Conservation (phyloP, 2,888 invertebrate genomes). For the Tineola bisselliella region DNA sequence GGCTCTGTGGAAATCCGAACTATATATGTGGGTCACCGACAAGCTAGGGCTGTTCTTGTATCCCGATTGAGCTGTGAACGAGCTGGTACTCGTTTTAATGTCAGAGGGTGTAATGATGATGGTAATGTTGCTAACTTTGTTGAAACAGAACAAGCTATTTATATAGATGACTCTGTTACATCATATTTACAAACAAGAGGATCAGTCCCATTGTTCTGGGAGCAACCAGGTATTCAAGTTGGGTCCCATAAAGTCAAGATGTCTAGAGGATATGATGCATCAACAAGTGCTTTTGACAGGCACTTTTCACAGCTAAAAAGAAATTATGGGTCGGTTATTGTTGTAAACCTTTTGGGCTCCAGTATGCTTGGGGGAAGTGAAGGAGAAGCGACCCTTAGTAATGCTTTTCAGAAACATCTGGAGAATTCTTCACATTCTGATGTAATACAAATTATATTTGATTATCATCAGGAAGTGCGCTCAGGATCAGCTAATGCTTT, state of each 20-base stretch:
- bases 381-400: slow-evolving; percentile 95
- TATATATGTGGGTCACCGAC: slow-evolving; percentile 95
- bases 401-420: slow-evolving; percentile 91
- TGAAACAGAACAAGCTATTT: slow-evolving; percentile 98
- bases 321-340: slow-evolving; percentile 89
- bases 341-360: slow-evolving; percentile 92
- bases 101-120: slow-evolving; percentile 98
- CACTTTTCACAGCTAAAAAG: slow-evolving; percentile 87
- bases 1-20: slow-evolving; percentile 97
- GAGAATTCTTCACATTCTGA: slow-evolving; percentile 83
- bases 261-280: slow-evolving; percentile 94
- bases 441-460: slow-evolving; percentile 90
- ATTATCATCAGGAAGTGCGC: slow-evolving; percentile 95
- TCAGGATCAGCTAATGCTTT: slow-evolving; percentile 80
- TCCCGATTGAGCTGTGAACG: slow-evolving; percentile 97
- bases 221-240: slow-evolving; percentile 98
- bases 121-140: slow-evolving; percentile 99
- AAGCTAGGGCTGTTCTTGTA: slow-evolving; percentile 93
- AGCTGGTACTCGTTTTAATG: slow-evolving; percentile 97
- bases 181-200: slow-evolving; percentile 94
- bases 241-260: slow-evolving; percentile 98
- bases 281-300: slow-evolving; percentile 91
- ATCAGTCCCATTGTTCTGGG: slow-evolving; percentile 98
- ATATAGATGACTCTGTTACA: slow-evolving; percentile 88
- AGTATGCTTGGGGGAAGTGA: slow-evolving; percentile 94